A percentile compares a stretch with the other conserved stretches of the same genome.
These are phyloP conservation scores for Melanargia galathea DNA, from an alignment of 2,888 invertebrate genomes.

Conservation along the genomic window DNA sequence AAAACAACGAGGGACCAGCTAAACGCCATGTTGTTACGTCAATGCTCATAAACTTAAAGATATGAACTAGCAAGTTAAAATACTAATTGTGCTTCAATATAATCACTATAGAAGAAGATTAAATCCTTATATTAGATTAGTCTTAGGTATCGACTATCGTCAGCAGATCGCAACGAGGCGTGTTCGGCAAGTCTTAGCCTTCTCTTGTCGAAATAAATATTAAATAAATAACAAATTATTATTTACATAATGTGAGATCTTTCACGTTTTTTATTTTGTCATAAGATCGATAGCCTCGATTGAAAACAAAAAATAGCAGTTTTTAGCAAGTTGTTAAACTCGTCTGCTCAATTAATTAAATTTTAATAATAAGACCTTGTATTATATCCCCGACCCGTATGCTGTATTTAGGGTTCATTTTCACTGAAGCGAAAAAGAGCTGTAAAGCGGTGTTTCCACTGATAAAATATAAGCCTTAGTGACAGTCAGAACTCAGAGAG, in stretches of 20 bases:
- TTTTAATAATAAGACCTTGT: neutral
- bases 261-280: neutral
- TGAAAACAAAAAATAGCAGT: neutral
- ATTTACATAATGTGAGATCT: slow-evolving; percentile 8
- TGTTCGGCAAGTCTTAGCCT: slow-evolving; percentile 29
- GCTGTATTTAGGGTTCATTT: neutral
- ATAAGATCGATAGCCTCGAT: neutral
- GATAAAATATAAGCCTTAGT: no score
- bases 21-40: slow-evolving; percentile 8
- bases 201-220: slow-evolving; percentile 39
- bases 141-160: slow-evolving; percentile 41
- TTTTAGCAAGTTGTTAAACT: neutral
- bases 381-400: neutral
- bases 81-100: slow-evolving; percentile 43
- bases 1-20: neutral
- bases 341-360: neutral
- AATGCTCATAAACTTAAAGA: slow-evolving; percentile 16
- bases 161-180: slow-evolving; percentile 38
- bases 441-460: neutral
- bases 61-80: slow-evolving; percentile 41
- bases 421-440: neutral
- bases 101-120: slow-evolving; percentile 38
- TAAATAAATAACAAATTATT: slow-evolving; percentile 37
- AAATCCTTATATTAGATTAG: slow-evolving; percentile 39
- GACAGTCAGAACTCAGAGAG: no score